A percentile compares a stretch with the other conserved stretches of the same genome.
Evolutionary conservation across 2,113 vertebrate genomes (phyloP).

Genomic region (Dendrocopos noguchii): DNA sequence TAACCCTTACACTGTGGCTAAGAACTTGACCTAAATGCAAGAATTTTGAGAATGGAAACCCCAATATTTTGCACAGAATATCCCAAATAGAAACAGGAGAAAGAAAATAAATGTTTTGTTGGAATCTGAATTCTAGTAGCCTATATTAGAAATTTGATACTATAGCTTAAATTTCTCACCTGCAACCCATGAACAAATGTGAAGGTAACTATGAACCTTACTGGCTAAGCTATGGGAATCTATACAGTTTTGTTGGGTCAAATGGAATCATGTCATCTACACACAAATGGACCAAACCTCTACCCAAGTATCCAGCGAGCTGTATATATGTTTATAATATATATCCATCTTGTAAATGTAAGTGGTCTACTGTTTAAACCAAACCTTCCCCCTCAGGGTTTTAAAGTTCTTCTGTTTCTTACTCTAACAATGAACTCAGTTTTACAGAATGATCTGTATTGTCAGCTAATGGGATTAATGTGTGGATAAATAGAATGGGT

Average conservation of each 20-base stretch:
- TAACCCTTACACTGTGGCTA: background rate
- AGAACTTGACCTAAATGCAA: background rate
- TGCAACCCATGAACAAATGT: background rate
- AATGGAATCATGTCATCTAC: background rate
- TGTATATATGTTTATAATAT: background rate
- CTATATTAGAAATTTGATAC: background rate
- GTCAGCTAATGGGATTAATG: background rate
- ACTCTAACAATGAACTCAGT: background rate
- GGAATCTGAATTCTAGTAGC: background rate
- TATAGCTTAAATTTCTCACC: background rate
- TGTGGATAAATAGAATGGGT: background rate
- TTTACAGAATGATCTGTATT: background rate
- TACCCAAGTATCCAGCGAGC: background rate
- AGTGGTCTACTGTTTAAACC: background rate
- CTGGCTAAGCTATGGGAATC: background rate
- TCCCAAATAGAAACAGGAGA: background rate
- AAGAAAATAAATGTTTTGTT: background rate
- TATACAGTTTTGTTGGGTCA: background rate
- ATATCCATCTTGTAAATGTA: background rate
- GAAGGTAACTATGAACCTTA: background rate
- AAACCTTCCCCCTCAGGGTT: background rate
- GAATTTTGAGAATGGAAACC: background rate
- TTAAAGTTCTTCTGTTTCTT: background rate
- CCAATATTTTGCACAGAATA: background rate
- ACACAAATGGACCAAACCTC: background rate